phyloP scores from a whole-genome alignment of 2,797 vertebrate species.

The Urosaurus nigricauda region DNA sequence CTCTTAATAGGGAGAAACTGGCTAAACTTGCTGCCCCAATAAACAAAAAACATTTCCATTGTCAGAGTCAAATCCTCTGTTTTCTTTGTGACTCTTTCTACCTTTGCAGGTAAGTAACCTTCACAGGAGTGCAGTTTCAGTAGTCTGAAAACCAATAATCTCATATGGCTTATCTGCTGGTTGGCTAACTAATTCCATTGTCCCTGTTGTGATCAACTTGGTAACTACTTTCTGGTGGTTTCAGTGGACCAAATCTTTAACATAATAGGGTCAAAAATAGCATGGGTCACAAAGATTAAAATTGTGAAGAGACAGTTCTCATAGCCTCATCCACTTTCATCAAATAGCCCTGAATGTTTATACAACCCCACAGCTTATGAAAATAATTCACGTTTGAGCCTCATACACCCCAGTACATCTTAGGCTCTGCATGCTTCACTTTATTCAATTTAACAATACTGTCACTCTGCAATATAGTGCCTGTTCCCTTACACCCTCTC shows the following conservation, averaged over 20 bases:
- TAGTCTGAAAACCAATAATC: too few species aligned
- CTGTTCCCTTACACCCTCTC: too few species aligned
- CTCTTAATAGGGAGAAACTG: not conserved
- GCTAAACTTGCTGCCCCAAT: not conserved
- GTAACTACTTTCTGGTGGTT: not conserved
- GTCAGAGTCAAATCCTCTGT: not conserved
- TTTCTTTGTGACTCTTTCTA: not conserved
- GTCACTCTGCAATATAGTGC: too few species aligned
- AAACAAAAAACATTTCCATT: not conserved
- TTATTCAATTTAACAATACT: too few species aligned
- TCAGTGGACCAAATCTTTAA: not conserved
- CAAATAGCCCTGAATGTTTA: not conserved
- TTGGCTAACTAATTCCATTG: not conserved
- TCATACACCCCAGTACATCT: not conserved
- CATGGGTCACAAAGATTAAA: too few species aligned
- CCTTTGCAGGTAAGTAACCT: not conserved
- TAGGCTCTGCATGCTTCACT: not conserved
- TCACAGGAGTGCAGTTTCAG: not conserved
- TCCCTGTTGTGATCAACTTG: not conserved
- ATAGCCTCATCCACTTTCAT: not conserved
- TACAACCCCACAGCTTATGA: not conserved
- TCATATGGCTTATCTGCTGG: not conserved
- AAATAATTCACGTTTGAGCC: not conserved
- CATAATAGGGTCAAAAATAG: not conserved
- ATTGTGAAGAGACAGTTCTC: not conserved